Evolutionary conservation across 92 coral and sea anemone species (phyloP), one percentile per base, ranked within the genome.

Genomic region (Muricea muricata): DNA sequence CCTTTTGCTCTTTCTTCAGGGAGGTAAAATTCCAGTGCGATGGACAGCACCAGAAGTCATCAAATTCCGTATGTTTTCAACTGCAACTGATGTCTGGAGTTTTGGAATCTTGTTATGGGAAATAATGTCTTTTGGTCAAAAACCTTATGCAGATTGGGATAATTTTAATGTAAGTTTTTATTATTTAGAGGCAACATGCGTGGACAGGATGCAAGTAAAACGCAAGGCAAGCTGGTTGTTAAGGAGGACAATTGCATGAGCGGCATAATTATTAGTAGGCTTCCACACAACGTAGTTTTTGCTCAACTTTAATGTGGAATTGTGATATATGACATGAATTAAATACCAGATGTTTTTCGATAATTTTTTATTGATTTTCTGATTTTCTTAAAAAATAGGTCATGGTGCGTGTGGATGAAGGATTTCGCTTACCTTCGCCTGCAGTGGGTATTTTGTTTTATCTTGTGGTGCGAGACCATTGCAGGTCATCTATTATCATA

Each of bases 361-460:
- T n/a, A n/a, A n/a, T n/a, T n/a, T n/a, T n/a, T n/a, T n/a, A n/a
- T n/a, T n/a, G 3, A 24, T 66, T 66, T 66, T 28, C 14, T 66
- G 1, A 50, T 47, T 29, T 56, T 8, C 73, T 20, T 45, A n/a
- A n/a, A n/a, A n/a, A n/a, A 24, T 42, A 93, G 97, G 97, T 93
- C 2, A 79, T 93, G 93, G 93, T 89, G 29, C 91, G 97, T 37
- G 93, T 93, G 18, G 92, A 92, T 35, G 87, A 78, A 26, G 96
- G 96, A 1, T 92, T 76, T 67, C 87, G 96, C 14, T 83, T 92
- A 26, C 93, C 96, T 3, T 86, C 90, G 1, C 96, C 96, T 18
- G 85, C 65, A 93, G 96, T 92, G n/a, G n/a, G n/a, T n/a, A n/a
- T n/a, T n/a, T n/a, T n/a, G n/a, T n/a, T n/a, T n/a, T n/a, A n/a